A percentile compares a stretch with the other conserved stretches of the same genome.
Conservation (phyloP, 2,113 vertebrate genomes). For the Oostethus manadensis region DNA sequence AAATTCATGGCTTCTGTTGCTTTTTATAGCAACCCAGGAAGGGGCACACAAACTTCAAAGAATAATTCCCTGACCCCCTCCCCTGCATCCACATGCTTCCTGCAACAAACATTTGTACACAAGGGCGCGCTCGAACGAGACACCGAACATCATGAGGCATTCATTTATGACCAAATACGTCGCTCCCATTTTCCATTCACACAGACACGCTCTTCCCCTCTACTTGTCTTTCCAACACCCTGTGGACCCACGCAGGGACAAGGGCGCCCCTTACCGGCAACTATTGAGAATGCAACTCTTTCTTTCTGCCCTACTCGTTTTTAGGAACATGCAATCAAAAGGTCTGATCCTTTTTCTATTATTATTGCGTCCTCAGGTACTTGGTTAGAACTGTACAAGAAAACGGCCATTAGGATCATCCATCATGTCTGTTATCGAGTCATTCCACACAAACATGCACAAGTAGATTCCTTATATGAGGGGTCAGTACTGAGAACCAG, state of each 20-base stretch:
- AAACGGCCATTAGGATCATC: too few relatives aligned
- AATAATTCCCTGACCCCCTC: slow-evolving; percentile 7
- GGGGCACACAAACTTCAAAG: slow-evolving; percentile 32
- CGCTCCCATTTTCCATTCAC: background rate
- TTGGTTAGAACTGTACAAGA: too few relatives aligned
- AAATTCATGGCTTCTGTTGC: slow-evolving; percentile 45
- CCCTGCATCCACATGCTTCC: slow-evolving; percentile 10
- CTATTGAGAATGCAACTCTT: background rate
- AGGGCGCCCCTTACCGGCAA: background rate
- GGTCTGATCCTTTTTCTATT: too few relatives aligned
- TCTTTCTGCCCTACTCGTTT: background rate
- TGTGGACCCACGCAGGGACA: background rate
- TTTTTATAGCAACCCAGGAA: slow-evolving; percentile 41
- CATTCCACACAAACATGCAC: too few relatives aligned
- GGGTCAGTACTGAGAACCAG: too few relatives aligned
- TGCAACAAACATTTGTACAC: background rate
- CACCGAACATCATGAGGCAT: background rate
- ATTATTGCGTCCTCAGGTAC: too few relatives aligned
- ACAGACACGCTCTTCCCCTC: background rate
- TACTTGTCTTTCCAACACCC: background rate
- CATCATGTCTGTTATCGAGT: too few relatives aligned
- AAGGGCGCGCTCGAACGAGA: background rate
- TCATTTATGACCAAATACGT: background rate
- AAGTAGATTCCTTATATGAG: too few relatives aligned
- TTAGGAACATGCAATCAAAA: too few relatives aligned